These are phyloP conservation scores for Plebejus argus DNA, from an alignment of 2,888 invertebrate species.

Conservation along the genomic window DNA sequence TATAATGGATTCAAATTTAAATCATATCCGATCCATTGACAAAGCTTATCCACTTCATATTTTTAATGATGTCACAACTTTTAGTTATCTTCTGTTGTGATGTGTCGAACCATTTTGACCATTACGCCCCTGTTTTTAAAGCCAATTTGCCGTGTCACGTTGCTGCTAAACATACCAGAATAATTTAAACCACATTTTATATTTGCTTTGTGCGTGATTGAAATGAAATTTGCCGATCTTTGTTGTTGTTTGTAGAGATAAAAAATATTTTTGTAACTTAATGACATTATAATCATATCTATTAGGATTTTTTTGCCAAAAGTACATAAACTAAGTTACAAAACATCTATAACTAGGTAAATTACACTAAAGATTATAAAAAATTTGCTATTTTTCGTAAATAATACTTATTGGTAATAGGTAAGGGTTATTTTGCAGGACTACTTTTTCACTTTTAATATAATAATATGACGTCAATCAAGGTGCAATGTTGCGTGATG, in stretches of 20 bases:
- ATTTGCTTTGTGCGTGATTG: conserved; percentile 18
- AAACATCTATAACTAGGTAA: no score
- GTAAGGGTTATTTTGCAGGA: neutral
- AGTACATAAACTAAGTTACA: no score
- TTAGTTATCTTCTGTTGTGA: conserved; percentile 8
- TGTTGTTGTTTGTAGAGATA: neutral
- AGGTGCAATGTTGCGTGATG: conserved; percentile 77
- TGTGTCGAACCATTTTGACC: conserved; percentile 4
- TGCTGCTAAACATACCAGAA: neutral
- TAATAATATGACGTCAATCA: conserved; percentile 50
- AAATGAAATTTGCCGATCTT: neutral
- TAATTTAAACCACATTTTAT: conserved; percentile 10
- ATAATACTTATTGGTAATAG: neutral
- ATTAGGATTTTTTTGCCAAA: no score
- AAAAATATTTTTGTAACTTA: neutral
- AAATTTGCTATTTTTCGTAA: neutral
- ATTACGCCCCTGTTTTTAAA: neutral
- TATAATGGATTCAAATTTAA: conserved; percentile 47
- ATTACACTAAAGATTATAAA: neutral
- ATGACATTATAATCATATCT: no score
- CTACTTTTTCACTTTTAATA: neutral
- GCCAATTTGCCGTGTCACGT: neutral
- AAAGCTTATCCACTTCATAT: conserved; percentile 32
- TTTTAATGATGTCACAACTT: conserved; percentile 34
- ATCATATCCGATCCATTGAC: conserved; percentile 47